Evolutionary conservation across 2,888 invertebrate species (phyloP).

Genomic region (Lycia hirtaria): DNA sequence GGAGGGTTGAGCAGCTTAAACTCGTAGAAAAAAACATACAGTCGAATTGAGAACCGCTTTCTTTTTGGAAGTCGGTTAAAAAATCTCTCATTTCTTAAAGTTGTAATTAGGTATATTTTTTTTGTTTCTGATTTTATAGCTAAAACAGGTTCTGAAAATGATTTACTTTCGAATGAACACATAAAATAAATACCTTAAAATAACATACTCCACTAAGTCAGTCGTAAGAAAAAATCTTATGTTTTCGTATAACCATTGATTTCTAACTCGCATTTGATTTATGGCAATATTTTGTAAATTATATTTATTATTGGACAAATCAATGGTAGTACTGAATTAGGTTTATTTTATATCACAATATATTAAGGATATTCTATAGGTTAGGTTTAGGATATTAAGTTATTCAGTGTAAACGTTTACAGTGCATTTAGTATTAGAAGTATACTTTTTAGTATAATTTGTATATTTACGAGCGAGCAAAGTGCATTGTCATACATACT

Average conservation of each 20-base stretch:
- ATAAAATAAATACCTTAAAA: no score
- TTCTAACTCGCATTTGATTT: slow-evolving; percentile 63
- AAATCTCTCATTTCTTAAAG: no score
- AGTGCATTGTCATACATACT: background rate
- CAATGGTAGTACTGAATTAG: slow-evolving; percentile 22
- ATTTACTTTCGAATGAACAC: no score
- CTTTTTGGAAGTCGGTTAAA: no score
- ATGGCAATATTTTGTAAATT: slow-evolving; percentile 34
- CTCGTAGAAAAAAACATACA: no score
- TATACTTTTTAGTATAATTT: background rate
- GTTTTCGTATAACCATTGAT: slow-evolving; percentile 47
- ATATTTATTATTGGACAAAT: slow-evolving; percentile 20
- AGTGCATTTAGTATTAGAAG: slow-evolving; percentile 23
- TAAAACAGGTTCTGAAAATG: no score
- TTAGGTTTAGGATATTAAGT: background rate
- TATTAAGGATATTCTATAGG: slow-evolving; percentile 2
- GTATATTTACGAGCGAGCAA: background rate
- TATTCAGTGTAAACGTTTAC: slow-evolving; percentile 9
- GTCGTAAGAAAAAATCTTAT: background rate
- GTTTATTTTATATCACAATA: slow-evolving; percentile 17
- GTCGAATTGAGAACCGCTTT: no score
- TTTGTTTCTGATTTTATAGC: no score
- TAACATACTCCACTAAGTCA: no score
- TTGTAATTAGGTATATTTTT: no score
- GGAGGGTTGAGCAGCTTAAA: no score